Evolutionary conservation across 2,113 vertebrate genomes (phyloP), one percentile per base, ranked within the genome.

Genomic region (Psittacus erithacus): DNA sequence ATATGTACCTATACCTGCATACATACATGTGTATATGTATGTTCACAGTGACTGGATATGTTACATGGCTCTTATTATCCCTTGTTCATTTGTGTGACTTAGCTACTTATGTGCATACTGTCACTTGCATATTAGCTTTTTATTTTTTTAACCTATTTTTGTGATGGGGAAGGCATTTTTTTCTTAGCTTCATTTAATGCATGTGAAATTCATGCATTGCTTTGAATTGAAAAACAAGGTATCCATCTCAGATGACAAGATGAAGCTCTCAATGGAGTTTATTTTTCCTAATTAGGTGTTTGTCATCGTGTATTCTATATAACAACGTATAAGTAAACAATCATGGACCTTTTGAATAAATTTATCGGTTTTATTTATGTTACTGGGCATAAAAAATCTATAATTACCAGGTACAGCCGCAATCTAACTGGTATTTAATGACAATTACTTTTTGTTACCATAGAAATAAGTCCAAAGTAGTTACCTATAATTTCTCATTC

Each of bases 391-490:
- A 97, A 98, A 98, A 98, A 97, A 92, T 97, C 97, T 97, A 98
- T 98, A 98, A 98, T 98, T 98, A 98, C 97, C 97, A 98, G 98
- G 98, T 98, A 98, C 89, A 98, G 95, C 94, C 75, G 55, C 97
- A 94, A 81, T 96, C 97, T 97, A 98, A 98, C 98, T 97, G 97
- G 95, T 98, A 98, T 98, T 98, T 98, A 98, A 98, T 98, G 98
- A 98, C 98, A 98, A 98, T 98, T 98, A 98, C 97, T 98, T 98
- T 98, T 98, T 98, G 98, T 98, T 98, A 97, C 98, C 98, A 98
- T 98, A 98, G 98, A 98, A 98, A 98, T 98, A 97, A 97, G 97
- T 97, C 97, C 97, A 95, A 97, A 97, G 97, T 97, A 98, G 97
- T 97, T 98, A 98, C 97, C 98, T 98, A 98, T 98, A 98, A 98